Percentiles rank a stretch among this genome's conserved stretches.
phyloP scores from a whole-genome alignment of 2,113 vertebrate species.

The Scopus umbretta region DNA sequence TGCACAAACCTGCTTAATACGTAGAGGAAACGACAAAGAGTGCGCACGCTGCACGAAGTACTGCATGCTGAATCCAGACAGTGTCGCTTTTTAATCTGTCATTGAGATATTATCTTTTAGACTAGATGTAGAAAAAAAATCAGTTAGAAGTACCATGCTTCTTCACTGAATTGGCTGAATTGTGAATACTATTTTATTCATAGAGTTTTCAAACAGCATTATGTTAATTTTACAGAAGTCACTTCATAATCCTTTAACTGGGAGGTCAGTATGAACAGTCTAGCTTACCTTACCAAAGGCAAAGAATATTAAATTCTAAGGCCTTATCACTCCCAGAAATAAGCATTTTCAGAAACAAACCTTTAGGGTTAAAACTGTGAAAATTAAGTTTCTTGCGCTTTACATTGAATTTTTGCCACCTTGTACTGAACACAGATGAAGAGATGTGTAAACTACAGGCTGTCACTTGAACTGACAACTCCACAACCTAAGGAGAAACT shows the following conservation, averaged over 20 bases:
- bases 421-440: not conserved
- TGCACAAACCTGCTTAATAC: fast-evolving
- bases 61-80: not conserved
- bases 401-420: not conserved
- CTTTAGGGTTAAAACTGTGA: not conserved
- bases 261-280: not conserved
- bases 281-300: not conserved
- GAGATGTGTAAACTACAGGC: not conserved
- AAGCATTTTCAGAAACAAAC: not conserved
- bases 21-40: fast-evolving
- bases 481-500: not conserved
- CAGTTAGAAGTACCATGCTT: not conserved
- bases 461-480: not conserved
- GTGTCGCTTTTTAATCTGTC: not conserved
- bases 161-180: not conserved
- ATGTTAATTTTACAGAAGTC: not conserved
- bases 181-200: not conserved
- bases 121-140: not conserved
- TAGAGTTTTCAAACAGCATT: not conserved
- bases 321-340: not conserved
- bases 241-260: not conserved
- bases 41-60: fast-evolving
- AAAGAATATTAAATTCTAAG: not conserved
- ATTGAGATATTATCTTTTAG: not conserved
- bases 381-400: not conserved